Evolutionary conservation across 2,888 invertebrate genomes (phyloP).

Genomic region (Eremobia ochroleuca): DNA sequence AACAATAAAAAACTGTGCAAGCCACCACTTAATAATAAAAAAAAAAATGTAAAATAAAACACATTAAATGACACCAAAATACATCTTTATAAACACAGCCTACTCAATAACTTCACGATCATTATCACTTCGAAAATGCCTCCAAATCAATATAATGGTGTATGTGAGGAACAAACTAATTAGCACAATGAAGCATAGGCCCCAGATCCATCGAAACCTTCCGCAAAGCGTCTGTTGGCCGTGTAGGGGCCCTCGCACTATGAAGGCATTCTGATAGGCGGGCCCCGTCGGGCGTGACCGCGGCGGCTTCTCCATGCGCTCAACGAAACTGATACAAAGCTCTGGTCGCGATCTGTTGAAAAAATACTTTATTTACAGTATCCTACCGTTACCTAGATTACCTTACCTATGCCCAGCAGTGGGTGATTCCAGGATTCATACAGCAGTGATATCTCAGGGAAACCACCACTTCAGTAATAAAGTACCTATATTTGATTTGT

Average conservation of each 20-base stretch:
- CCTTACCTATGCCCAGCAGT: too few species aligned
- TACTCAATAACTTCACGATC: background rate
- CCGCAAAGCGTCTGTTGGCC: background rate
- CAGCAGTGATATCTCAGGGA: background rate
- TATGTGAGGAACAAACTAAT: background rate
- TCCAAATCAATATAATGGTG: background rate
- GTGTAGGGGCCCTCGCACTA: background rate
- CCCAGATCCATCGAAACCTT: background rate
- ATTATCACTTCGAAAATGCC: background rate
- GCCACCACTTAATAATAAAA: background rate
- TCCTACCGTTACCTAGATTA: background rate
- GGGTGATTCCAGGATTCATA: background rate
- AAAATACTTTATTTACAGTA: constrained; percentile 2
- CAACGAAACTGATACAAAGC: constrained; percentile 6
- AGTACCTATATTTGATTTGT: background rate
- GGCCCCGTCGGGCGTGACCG: background rate
- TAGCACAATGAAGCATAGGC: background rate
- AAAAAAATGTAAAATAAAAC: background rate
- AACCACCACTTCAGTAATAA: background rate
- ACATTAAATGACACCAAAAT: background rate
- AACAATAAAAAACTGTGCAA: background rate
- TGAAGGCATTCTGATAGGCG: constrained; percentile 9
- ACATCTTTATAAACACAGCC: background rate
- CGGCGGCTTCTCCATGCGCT: constrained; percentile 6
- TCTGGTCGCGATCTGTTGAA: constrained; percentile 12